phyloP scores from a whole-genome alignment of 1,140 invertebrate species.

The Aphis craccivora region DNA sequence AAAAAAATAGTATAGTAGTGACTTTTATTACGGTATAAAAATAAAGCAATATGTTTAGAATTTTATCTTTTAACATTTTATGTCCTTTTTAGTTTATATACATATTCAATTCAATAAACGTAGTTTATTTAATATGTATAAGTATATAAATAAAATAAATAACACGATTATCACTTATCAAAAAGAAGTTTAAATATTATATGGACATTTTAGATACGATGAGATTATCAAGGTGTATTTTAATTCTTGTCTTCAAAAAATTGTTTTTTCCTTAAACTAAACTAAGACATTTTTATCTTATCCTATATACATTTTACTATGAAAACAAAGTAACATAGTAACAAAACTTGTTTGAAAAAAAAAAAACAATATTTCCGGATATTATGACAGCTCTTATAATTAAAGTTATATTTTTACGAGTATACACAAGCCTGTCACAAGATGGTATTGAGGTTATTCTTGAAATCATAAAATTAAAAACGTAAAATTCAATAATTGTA shows the following conservation, averaged over 20 bases:
- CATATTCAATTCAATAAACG: neutral
- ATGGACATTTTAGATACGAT: neutral
- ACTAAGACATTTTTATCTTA: neutral
- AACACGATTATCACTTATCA: neutral
- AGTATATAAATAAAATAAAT: too few relatives aligned
- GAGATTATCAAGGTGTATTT: neutral
- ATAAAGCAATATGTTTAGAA: neutral
- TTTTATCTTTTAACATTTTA: neutral
- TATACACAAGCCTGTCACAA: slow-evolving; percentile 17
- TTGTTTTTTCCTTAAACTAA: neutral
- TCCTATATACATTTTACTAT: neutral
- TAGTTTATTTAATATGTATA: too few relatives aligned
- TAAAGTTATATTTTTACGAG: neutral
- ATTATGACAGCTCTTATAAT: neutral
- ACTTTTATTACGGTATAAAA: neutral
- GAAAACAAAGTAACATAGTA: neutral
- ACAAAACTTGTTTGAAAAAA: neutral
- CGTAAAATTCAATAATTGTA: neutral
- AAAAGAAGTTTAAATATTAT: neutral
- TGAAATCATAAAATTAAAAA: neutral
- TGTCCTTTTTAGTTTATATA: neutral
- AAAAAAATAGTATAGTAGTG: neutral
- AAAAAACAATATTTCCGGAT: neutral
- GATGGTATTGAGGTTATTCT: slow-evolving; percentile 30
- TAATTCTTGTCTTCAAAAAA: neutral